These are phyloP conservation scores for Tortricodes alternella DNA, from an alignment of 2,888 invertebrate genomes.

Conservation along the genomic window DNA sequence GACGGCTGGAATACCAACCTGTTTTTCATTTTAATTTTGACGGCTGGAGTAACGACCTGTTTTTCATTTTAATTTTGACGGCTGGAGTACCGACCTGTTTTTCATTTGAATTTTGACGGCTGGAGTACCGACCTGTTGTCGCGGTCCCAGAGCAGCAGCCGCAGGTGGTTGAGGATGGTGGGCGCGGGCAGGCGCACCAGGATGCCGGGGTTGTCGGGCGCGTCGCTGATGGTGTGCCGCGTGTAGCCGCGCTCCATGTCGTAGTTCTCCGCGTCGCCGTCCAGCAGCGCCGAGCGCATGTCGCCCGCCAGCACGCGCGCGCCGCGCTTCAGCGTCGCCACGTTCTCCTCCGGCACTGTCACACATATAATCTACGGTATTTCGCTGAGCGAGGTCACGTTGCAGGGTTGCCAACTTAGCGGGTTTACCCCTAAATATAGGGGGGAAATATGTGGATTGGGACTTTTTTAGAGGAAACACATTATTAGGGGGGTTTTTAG, in stretches of 20 bases:
- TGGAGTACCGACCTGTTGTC: slow-evolving; percentile 86
- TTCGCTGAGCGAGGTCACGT: too few relatives aligned
- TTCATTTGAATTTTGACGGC: neutral
- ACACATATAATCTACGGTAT: neutral
- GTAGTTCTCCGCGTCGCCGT: slow-evolving; percentile 93
- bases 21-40: too few relatives aligned
- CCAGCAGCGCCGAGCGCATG: slow-evolving; percentile 92
- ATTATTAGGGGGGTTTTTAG: too few relatives aligned
- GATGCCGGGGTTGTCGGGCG: slow-evolving; percentile 88
- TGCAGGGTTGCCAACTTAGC: too few relatives aligned
- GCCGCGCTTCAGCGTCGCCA: slow-evolving; percentile 90
- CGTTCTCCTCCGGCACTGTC: slow-evolving; percentile 94
- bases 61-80: too few relatives aligned
- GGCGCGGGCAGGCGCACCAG: slow-evolving; percentile 91
- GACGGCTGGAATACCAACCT: too few relatives aligned
- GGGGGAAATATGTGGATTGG: too few relatives aligned
- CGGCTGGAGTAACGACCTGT: too few relatives aligned
- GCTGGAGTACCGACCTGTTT: neutral
- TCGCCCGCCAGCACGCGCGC: slow-evolving; percentile 96
- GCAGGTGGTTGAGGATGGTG: slow-evolving; percentile 96
- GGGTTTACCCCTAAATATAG: too few relatives aligned
- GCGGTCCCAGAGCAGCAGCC: slow-evolving; percentile 96
- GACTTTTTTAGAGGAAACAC: too few relatives aligned
- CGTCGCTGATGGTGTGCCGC: slow-evolving; percentile 92
- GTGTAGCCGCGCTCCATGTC: slow-evolving; percentile 97